Conservation (phyloP, 2,888 invertebrate genomes). For the Hydrotaea diabolus region DNA sequence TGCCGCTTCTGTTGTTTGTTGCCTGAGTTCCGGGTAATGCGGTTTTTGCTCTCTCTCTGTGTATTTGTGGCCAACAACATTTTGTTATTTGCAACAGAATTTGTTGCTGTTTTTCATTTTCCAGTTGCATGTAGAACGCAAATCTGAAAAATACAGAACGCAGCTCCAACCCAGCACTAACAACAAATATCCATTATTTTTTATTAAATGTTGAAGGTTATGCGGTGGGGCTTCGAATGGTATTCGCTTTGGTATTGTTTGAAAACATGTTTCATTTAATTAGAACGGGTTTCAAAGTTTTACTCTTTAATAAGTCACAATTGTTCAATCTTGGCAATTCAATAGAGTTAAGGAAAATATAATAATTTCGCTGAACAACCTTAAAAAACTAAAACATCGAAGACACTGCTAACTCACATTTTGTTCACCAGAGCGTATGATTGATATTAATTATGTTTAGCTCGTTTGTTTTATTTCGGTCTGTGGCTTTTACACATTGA, state of each 20-base stretch:
- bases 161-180: neutral
- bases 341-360: neutral
- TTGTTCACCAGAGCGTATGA: too few species aligned
- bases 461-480: too few species aligned
- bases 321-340: neutral
- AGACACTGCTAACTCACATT: too few species aligned
- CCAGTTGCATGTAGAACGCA: conserved; percentile 27
- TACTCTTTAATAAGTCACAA: neutral
- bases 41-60: conserved; percentile 38
- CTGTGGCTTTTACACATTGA: too few species aligned
- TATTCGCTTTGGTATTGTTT: neutral
- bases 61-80: conserved; percentile 1
- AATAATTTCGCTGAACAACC: too few species aligned
- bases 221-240: neutral
- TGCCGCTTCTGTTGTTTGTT: conserved; percentile 8
- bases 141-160: neutral
- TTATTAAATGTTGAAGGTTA: conserved; percentile 25
- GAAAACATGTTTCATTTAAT: too few species aligned
- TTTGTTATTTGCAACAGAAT: neutral
- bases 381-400: too few species aligned
- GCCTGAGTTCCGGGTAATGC: conserved; percentile 19
- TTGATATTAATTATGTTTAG: too few species aligned
- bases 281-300: neutral
- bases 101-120: neutral
- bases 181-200: neutral